These are phyloP conservation scores for Leptocoma aspasia DNA, from an alignment of 2,113 vertebrate species.

Conservation along the genomic window DNA sequence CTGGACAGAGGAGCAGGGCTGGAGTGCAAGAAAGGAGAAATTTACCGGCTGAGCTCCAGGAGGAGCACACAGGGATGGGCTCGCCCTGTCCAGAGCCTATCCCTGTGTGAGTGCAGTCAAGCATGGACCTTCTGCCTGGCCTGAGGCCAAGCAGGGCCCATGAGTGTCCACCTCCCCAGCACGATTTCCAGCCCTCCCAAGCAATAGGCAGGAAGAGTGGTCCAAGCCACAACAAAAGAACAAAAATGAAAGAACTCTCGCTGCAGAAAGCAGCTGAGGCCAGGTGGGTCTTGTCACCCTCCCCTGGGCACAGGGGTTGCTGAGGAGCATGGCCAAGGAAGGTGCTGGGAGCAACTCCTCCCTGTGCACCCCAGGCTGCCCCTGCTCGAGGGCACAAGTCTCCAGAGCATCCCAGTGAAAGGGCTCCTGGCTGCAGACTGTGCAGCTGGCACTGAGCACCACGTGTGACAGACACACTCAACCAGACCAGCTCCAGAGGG, in stretches of 20 bases:
- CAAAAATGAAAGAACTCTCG: fast-evolving
- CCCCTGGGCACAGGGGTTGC: neutral
- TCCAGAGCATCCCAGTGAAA: neutral
- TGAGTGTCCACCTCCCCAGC: fast-evolving
- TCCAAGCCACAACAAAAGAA: neutral
- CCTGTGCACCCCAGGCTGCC: neutral
- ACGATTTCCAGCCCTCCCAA: neutral
- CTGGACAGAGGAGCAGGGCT: fast-evolving
- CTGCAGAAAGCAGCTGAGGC: neutral
- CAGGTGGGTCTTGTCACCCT: neutral
- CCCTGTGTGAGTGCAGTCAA: fast-evolving
- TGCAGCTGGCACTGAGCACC: neutral
- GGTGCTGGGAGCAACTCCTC: neutral
- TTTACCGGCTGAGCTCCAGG: neutral
- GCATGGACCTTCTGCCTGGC: neutral
- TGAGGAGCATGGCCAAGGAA: neutral
- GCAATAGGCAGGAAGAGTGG: neutral
- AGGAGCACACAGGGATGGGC: fast-evolving
- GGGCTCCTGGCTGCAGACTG: neutral
- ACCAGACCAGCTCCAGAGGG: neutral
- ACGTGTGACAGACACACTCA: neutral
- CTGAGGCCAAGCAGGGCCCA: fast-evolving
- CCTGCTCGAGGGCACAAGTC: neutral
- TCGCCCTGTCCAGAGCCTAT: neutral
- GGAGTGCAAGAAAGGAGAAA: neutral